These are phyloP conservation scores for Allygus modestus DNA, from an alignment of 2,888 invertebrate genomes.

Conservation along the genomic window DNA sequence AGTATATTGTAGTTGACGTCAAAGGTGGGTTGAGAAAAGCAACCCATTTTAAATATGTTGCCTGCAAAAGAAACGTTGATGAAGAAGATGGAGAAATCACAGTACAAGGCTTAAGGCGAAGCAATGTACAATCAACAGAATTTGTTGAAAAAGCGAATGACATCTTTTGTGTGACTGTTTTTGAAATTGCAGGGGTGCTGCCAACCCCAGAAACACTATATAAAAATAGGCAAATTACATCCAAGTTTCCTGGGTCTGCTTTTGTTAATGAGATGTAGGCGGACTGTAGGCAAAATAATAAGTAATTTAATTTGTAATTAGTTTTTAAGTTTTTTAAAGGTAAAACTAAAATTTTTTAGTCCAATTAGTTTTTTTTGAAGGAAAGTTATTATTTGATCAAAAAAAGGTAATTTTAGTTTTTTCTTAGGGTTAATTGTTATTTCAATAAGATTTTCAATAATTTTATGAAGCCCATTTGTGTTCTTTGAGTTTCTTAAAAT, in stretches of 20 bases:
- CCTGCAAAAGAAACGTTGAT: background rate
- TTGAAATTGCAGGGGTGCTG: constrained; percentile 33
- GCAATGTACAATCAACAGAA: background rate
- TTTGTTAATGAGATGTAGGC: background rate
- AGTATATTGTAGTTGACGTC: background rate
- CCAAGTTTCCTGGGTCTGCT: constrained; percentile 29
- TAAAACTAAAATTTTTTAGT: constrained; percentile 18
- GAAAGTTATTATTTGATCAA: constrained; percentile 11
- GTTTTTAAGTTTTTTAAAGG: background rate
- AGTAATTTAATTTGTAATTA: background rate
- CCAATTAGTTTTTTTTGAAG: constrained; percentile 23
- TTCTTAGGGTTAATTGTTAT: background rate
- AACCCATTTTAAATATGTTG: background rate
- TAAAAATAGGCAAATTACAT: constrained; percentile 1
- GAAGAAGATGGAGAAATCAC: background rate
- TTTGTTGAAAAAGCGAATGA: constrained; percentile 16
- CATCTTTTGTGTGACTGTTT: constrained; percentile 11
- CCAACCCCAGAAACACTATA: constrained; percentile 6
- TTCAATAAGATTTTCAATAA: constrained; percentile 11
- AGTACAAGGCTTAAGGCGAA: background rate
- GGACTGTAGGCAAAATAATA: background rate
- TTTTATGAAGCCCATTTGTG: constrained; percentile 17
- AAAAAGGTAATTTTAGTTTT: constrained; percentile 19
- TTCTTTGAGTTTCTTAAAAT: constrained; percentile 21
- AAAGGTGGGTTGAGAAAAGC: background rate